A percentile compares a stretch with the other conserved stretches of the same genome.
These are phyloP conservation scores for Pelobates cultripes DNA, from an alignment of 2,797 vertebrate species.

Conservation along the genomic window DNA sequence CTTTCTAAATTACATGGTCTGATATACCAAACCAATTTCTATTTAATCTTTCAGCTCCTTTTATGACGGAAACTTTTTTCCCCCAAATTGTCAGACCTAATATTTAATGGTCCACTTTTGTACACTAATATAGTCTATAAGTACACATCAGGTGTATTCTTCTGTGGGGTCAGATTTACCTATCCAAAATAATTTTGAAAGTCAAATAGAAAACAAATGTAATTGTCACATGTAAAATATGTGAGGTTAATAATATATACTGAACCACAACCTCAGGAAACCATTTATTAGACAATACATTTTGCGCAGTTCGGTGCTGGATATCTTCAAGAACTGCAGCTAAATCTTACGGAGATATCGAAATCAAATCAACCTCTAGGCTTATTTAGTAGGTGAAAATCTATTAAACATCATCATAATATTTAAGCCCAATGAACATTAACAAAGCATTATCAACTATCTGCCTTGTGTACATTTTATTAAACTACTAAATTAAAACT, in stretches of 20 bases:
- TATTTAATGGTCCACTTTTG: not conserved
- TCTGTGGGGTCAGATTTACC: not conserved
- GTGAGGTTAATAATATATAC: no score
- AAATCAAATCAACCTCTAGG: not conserved
- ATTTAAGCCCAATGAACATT: not conserved
- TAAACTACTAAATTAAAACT: slow-evolving; percentile 63
- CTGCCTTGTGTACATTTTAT: slow-evolving; percentile 45
- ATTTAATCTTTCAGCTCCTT: not conserved
- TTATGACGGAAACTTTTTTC: not conserved
- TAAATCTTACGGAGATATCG: not conserved
- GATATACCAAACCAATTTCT: not conserved
- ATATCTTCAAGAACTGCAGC: not conserved
- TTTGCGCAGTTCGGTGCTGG: no score
- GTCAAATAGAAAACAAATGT: not conserved
- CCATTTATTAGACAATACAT: no score
- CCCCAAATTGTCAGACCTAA: not conserved
- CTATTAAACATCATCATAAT: not conserved
- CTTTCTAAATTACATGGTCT: no score
- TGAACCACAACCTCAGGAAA: no score
- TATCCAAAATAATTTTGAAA: not conserved
- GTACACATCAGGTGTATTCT: not conserved
- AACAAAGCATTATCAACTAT: slow-evolving; percentile 36
- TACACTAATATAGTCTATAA: not conserved
- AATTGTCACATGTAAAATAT: not conserved
- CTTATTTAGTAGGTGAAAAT: not conserved